phyloP scores from a whole-genome alignment of 2,113 vertebrate species.

The Macroglossus sobrinus region DNA sequence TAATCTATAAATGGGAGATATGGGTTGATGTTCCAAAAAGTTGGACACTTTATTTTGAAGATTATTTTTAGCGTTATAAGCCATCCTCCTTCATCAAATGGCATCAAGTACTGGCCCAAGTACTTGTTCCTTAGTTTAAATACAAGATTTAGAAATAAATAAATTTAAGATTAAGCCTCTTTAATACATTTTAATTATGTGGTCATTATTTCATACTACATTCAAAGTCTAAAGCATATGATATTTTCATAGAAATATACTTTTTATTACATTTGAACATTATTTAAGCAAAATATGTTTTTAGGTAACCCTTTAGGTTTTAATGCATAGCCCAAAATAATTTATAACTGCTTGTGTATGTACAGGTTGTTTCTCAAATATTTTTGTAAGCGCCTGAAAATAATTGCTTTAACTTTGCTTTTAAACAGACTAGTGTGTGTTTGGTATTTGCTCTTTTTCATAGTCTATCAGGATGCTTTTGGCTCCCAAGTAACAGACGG shows the following conservation, averaged over 20 bases:
- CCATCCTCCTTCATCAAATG: neutral
- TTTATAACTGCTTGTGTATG: neutral
- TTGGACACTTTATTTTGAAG: conserved; percentile 17
- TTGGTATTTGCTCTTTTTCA: neutral
- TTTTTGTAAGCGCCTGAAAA: conserved; percentile 32
- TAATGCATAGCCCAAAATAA: neutral
- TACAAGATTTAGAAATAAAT: conserved; percentile 1
- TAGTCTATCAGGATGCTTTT: neutral
- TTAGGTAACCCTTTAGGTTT: neutral
- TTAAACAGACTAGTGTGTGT: neutral
- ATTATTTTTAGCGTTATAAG: neutral
- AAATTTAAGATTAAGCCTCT: neutral
- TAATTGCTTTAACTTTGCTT: neutral
- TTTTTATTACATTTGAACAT: neutral
- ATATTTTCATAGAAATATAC: neutral
- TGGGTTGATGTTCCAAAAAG: neutral
- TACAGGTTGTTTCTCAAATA: neutral
- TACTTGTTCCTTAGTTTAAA: neutral
- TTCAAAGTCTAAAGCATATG: neutral
- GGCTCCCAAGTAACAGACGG: neutral
- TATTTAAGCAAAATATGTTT: neutral
- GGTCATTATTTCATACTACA: neutral
- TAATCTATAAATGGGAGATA: neutral
- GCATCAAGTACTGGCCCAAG: neutral
- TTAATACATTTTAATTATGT: neutral